Conservation (phyloP, 2,888 invertebrate species). For the Cheilosia vulpina region DNA sequence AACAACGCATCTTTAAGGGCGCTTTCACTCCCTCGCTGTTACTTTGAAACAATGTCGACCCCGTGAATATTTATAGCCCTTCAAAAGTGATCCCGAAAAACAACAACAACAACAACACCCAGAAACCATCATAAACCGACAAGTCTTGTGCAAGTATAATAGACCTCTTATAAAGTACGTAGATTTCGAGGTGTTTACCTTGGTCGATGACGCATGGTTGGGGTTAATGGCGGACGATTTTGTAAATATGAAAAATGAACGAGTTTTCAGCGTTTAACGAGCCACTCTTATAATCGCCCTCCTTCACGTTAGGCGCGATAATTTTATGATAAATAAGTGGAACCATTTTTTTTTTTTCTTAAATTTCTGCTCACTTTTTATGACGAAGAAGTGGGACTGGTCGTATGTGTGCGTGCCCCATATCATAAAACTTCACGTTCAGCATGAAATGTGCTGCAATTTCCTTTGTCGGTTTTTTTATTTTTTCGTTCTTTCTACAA, state of each 20-base stretch:
- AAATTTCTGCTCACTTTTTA: neutral
- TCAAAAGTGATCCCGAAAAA: constrained; percentile 18
- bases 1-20: constrained; percentile 31
- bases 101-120: neutral
- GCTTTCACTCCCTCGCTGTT: constrained; percentile 17
- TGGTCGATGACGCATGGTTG: neutral
- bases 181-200: constrained; percentile 26
- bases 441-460: constrained; percentile 35
- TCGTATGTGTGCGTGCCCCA: constrained; percentile 35
- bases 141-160: neutral
- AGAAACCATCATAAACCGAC: constrained; percentile 14
- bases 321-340: constrained; percentile 47
- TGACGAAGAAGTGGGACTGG: neutral
- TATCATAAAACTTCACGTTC: constrained; percentile 37
- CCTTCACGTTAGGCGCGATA: constrained; percentile 3
- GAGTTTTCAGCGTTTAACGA: constrained; percentile 45
- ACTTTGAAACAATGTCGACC: constrained; percentile 34
- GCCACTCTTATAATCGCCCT: neutral
- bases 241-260: constrained; percentile 18
- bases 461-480: neutral
- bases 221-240: constrained; percentile 10
- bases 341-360: constrained; percentile 4
- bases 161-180: constrained; percentile 16
- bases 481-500: neutral
- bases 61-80: constrained; percentile 68